A percentile compares a stretch with the other conserved stretches of the same genome.
Evolutionary conservation across 1,140 invertebrate species (phyloP).

Genomic region (Hycleus phaleratus): DNA sequence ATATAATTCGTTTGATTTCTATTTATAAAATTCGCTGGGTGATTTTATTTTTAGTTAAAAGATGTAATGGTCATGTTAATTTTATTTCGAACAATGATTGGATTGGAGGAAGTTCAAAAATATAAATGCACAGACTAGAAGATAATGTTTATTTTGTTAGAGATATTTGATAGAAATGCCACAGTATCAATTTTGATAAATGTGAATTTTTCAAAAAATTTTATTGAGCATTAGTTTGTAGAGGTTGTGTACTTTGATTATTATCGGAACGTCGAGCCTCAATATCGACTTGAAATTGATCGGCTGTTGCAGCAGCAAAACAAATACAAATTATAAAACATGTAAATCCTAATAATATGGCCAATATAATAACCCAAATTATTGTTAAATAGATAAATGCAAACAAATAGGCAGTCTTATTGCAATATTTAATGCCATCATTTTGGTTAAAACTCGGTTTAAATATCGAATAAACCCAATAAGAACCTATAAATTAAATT

Average conservation of each 20-base stretch:
- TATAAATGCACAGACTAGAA: too few relatives aligned
- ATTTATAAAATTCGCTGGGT: slow-evolving; percentile 10
- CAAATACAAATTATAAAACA: slow-evolving; percentile 6
- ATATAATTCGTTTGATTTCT: slow-evolving; percentile 3
- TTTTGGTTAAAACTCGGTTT: slow-evolving; percentile 1
- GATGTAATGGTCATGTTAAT: too few relatives aligned
- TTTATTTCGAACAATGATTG: too few relatives aligned
- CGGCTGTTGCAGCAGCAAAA: background rate
- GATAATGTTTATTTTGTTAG: too few relatives aligned
- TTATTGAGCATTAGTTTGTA: background rate
- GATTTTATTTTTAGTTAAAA: slow-evolving; percentile 13
- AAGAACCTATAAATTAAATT: background rate
- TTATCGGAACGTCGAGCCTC: background rate
- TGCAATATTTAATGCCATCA: slow-evolving; percentile 1
- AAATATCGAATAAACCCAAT: slow-evolving; percentile 8
- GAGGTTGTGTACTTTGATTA: background rate
- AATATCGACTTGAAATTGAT: background rate
- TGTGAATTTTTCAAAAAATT: too few relatives aligned
- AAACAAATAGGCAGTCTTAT: slow-evolving; percentile 20
- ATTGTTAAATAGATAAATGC: slow-evolving; percentile 27
- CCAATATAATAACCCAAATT: slow-evolving; percentile 15
- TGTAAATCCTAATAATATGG: slow-evolving; percentile 1
- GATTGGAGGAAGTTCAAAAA: too few relatives aligned
- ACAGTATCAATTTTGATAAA: too few relatives aligned
- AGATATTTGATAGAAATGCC: too few relatives aligned